Conservation (phyloP, 1,140 invertebrate genomes). For the Ceratitis capitata region DNA sequence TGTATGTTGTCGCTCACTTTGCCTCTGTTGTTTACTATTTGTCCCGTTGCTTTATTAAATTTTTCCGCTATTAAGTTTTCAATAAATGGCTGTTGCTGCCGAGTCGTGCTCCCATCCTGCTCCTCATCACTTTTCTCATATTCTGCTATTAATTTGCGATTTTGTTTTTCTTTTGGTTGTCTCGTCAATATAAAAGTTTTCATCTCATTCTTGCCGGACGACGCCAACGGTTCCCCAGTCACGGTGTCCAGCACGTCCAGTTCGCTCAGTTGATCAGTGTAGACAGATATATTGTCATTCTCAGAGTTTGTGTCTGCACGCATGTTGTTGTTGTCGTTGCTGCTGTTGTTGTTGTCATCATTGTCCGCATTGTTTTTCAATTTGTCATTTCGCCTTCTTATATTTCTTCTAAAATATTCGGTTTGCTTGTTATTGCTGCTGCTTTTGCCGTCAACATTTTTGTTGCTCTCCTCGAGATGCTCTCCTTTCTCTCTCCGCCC, state of each 20-base stretch:
- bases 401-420: slow-evolving; percentile 14
- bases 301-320: slow-evolving; percentile 46
- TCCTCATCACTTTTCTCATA: slow-evolving; percentile 30
- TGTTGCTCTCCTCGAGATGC: slow-evolving; percentile 44
- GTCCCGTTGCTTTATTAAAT: slow-evolving; percentile 36
- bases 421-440: slow-evolving; percentile 56
- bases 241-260: background rate
- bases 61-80: slow-evolving; percentile 35
- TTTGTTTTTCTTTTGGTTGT: slow-evolving; percentile 39
- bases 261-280: slow-evolving; percentile 38
- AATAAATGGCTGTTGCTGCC: slow-evolving; percentile 4
- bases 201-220: background rate
- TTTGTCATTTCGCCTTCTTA: background rate
- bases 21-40: slow-evolving; percentile 1
- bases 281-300: slow-evolving; percentile 46
- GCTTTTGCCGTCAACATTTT: slow-evolving; percentile 46
- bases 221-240: background rate
- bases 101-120: background rate
- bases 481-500: background rate
- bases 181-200: slow-evolving; percentile 36
- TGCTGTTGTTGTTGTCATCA: slow-evolving; percentile 50
- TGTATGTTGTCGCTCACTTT: slow-evolving; percentile 14
- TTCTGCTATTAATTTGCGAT: slow-evolving; percentile 24
- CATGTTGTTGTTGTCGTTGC: slow-evolving; percentile 59
- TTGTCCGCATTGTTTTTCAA: slow-evolving; percentile 24